A percentile compares a stretch with the other conserved stretches of the same genome.
Conservation (phyloP, 2,888 invertebrate species). For the Plebejus anna region DNA sequence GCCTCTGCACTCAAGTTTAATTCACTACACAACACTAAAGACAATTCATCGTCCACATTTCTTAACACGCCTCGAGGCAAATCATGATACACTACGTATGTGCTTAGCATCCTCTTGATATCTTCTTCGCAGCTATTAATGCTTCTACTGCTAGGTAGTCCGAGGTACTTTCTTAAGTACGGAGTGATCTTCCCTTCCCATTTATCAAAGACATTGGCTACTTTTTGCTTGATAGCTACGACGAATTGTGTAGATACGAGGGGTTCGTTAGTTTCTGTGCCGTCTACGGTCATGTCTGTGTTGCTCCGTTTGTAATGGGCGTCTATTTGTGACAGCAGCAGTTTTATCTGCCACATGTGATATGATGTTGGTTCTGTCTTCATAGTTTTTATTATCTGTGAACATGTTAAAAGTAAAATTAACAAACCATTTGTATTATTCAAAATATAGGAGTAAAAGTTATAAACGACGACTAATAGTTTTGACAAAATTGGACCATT, state of each 20-base stretch:
- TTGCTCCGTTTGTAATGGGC: slow-evolving; percentile 49
- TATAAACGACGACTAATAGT: no score
- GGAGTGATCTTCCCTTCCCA: slow-evolving; percentile 75
- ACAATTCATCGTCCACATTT: slow-evolving; percentile 49
- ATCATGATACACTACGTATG: slow-evolving; percentile 80
- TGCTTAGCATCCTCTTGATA: slow-evolving; percentile 65
- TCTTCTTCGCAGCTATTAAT: slow-evolving; percentile 52
- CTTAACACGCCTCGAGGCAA: slow-evolving; percentile 67
- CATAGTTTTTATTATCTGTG: slow-evolving; percentile 79
- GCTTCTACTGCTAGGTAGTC: slow-evolving; percentile 56
- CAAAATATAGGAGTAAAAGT: no score
- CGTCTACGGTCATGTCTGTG: slow-evolving; percentile 59
- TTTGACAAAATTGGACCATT: no score
- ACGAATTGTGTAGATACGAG: slow-evolving; percentile 82
- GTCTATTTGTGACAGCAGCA: slow-evolving; percentile 80
- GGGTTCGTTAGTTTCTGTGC: slow-evolving; percentile 56
- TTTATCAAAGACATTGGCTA: slow-evolving; percentile 72
- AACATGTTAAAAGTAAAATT: slow-evolving; percentile 38
- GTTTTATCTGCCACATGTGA: slow-evolving; percentile 88
- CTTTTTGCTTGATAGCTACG: slow-evolving; percentile 80
- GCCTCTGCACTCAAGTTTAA: slow-evolving; percentile 47
- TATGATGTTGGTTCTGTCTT: slow-evolving; percentile 73
- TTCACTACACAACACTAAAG: slow-evolving; percentile 47
- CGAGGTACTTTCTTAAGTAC: slow-evolving; percentile 73
- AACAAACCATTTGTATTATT: no score